Conservation (phyloP, 1,140 invertebrate species). For the Stratiolaelaps scimitus region DNA sequence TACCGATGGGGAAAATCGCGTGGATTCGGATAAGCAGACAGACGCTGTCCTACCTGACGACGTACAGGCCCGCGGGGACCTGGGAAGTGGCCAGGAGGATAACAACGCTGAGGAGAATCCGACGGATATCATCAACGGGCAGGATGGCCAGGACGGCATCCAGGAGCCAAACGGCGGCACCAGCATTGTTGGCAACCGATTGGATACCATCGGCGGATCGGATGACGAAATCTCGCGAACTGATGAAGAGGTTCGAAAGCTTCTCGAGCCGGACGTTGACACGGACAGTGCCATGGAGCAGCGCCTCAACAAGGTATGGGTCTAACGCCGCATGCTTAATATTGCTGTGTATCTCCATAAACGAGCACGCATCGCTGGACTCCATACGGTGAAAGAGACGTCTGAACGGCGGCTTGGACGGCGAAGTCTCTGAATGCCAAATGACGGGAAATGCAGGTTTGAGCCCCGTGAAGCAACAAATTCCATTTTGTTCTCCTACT, state of each 20-base stretch:
- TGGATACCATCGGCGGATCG: neutral
- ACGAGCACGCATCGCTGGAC: too few species aligned
- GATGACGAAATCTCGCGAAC: slow-evolving; percentile 6
- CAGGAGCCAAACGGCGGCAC: neutral
- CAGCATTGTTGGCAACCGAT: neutral
- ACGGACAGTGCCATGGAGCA: neutral
- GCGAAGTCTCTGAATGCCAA: too few species aligned
- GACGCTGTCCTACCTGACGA: slow-evolving; percentile 14
- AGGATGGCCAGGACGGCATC: neutral
- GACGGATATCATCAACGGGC: neutral
- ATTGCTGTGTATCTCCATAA: too few species aligned
- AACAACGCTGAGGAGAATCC: too few species aligned
- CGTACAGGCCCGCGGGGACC: slow-evolving; percentile 22
- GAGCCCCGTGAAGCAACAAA: too few species aligned
- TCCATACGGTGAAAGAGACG: too few species aligned
- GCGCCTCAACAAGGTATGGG: neutral
- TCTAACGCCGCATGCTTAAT: too few species aligned
- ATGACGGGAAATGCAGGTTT: too few species aligned
- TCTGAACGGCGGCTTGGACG: too few species aligned
- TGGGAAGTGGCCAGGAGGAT: slow-evolving; percentile 22
- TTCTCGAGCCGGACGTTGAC: slow-evolving; percentile 7
- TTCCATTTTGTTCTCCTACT: too few species aligned
- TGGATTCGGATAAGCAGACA: neutral
- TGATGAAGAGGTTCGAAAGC: slow-evolving; percentile 7
- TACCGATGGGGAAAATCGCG: neutral